These are phyloP conservation scores for Drosophila murphyi DNA, from an alignment of 1,140 invertebrate genomes.

Conservation along the genomic window DNA sequence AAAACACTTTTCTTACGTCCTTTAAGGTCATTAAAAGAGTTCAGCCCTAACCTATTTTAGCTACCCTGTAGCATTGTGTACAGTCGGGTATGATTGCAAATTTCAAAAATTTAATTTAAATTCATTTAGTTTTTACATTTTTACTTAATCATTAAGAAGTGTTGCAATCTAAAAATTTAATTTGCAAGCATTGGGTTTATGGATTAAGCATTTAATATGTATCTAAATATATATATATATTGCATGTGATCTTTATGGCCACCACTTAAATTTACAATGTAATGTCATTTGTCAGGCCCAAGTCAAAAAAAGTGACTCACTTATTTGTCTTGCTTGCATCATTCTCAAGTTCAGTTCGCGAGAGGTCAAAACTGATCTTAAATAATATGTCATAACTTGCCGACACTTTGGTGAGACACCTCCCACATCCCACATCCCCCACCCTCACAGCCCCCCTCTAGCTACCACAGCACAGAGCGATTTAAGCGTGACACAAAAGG, in stretches of 20 bases:
- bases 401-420: conserved; percentile 55
- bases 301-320: conserved; percentile 32
- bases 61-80: no score
- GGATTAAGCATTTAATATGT: no score
- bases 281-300: background rate
- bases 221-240: no score
- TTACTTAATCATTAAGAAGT: no score
- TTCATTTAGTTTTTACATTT: no score
- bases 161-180: no score
- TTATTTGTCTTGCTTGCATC: conserved; percentile 62
- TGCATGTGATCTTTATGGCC: background rate
- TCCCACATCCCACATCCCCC: background rate
- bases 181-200: no score
- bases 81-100: no score
- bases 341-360: conserved; percentile 62
- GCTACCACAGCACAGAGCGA: background rate
- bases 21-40: conserved; percentile 77
- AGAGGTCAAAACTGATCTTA: conserved; percentile 59
- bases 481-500: conserved; percentile 57
- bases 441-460: background rate
- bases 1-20: conserved; percentile 71
- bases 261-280: conserved; percentile 3
- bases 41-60: conserved; percentile 1
- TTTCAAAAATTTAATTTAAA: no score
- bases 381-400: conserved; percentile 65